Conservation (phyloP, 2,888 invertebrate species). For the Tetranychus piercei region DNA sequence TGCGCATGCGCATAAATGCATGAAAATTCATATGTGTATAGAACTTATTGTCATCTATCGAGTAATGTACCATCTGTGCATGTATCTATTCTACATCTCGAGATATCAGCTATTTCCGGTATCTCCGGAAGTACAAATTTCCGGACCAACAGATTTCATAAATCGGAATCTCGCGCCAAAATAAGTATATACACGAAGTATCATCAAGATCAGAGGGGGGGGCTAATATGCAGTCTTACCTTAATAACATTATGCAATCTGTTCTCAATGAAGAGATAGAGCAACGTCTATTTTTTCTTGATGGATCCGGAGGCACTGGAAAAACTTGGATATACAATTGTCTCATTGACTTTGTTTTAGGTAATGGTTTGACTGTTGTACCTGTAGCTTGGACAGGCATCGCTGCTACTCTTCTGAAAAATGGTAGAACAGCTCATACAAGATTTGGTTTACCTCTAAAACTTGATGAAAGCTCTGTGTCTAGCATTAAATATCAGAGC, state of each 20-base stretch:
- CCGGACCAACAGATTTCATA: no score
- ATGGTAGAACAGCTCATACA: slow-evolving; percentile 22
- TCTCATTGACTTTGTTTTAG: slow-evolving; percentile 23
- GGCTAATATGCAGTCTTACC: no score
- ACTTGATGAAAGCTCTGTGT: slow-evolving; percentile 14
- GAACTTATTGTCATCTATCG: no score
- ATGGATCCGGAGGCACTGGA: slow-evolving; percentile 34
- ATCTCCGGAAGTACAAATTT: no score
- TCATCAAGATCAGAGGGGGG: no score
- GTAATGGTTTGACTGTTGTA: slow-evolving; percentile 22
- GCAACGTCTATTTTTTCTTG: slow-evolving; percentile 29
- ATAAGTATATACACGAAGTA: no score
- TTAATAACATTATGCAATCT: not conserved
- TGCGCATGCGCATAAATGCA: no score
- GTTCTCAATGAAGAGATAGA: not conserved
- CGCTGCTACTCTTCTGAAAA: slow-evolving; percentile 27
- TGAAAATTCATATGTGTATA: no score
- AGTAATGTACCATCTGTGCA: no score
- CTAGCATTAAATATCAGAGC: slow-evolving; percentile 13
- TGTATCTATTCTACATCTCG: no score
- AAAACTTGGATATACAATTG: slow-evolving; percentile 33
- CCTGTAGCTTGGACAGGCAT: slow-evolving; percentile 30
- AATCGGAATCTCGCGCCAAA: no score
- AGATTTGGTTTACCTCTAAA: slow-evolving; percentile 21
- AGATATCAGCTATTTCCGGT: no score